phyloP scores from a whole-genome alignment of 2,797 vertebrate genomes.

The Threskiornis aethiopicus region DNA sequence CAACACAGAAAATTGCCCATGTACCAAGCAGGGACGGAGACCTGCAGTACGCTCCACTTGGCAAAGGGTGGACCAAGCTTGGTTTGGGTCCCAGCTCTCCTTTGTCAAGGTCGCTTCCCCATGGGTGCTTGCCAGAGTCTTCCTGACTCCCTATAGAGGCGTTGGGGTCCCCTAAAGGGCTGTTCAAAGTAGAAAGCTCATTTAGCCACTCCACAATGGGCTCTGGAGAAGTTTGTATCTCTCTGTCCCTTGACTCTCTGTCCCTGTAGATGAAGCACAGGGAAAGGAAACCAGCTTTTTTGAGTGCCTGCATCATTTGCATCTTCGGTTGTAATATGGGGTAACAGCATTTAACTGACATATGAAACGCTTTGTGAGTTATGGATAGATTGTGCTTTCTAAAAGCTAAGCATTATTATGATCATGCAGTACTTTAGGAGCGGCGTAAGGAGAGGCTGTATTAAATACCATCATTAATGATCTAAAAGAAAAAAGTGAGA shows the following conservation, averaged over 20 bases:
- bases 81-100: background rate
- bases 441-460: background rate
- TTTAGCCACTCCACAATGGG: background rate
- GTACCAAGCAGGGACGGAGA: background rate
- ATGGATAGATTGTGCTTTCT: background rate
- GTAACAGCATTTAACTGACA: conserved; percentile 21
- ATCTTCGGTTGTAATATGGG: background rate
- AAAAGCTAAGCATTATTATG: conserved; percentile 38
- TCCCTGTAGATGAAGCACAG: background rate
- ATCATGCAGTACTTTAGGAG: conserved; percentile 23
- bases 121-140: background rate
- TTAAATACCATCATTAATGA: conserved; percentile 59
- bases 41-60: background rate
- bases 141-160: background rate
- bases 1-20: background rate
- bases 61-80: background rate
- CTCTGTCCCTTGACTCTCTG: background rate
- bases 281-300: background rate
- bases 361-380: conserved; percentile 18
- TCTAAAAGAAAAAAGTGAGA: conserved; percentile 41
- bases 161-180: background rate
- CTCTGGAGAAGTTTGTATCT: background rate
- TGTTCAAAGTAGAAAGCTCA: background rate
- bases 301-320: background rate
- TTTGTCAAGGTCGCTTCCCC: background rate